A percentile compares a stretch with the other conserved stretches of the same genome.
Evolutionary conservation across 2,888 invertebrate genomes (phyloP).

Genomic region (Machimus rusticus): DNA sequence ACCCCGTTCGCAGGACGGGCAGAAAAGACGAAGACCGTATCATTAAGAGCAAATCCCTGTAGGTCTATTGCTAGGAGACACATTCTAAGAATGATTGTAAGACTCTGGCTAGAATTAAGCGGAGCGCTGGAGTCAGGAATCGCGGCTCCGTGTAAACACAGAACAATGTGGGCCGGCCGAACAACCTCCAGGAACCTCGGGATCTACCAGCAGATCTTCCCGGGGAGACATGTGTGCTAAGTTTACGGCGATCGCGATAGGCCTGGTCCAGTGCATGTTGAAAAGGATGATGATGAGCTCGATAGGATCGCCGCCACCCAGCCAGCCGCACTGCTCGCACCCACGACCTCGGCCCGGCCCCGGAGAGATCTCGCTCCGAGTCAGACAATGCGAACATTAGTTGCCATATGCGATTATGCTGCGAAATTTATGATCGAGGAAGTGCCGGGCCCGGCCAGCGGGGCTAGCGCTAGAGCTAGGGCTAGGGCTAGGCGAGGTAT

Average conservation of each 20-base stretch:
- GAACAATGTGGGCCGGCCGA: constrained; percentile 39
- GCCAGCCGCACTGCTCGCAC: background rate
- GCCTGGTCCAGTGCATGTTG: constrained; percentile 23
- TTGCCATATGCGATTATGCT: constrained; percentile 44
- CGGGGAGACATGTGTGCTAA: constrained; percentile 25
- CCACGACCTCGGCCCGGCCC: background rate
- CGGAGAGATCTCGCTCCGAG: constrained; percentile 14
- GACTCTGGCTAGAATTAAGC: constrained; percentile 36
- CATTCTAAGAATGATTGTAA: constrained; percentile 34
- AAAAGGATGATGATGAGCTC: constrained; percentile 37
- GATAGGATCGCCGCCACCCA: constrained; percentile 9
- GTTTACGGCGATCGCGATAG: constrained; percentile 43
- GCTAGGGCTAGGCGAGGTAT: constrained; percentile 14
- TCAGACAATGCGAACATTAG: constrained; percentile 44
- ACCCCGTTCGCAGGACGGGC: background rate
- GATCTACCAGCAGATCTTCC: constrained; percentile 33
- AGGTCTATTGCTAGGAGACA: constrained; percentile 37
- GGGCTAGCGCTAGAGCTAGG: background rate
- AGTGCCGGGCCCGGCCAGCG: constrained; percentile 25
- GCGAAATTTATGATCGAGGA: constrained; percentile 46
- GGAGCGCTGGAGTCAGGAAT: background rate
- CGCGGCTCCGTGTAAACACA: constrained; percentile 24
- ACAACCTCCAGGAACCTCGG: constrained; percentile 25
- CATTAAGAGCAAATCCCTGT: constrained; percentile 41
- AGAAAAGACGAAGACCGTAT: constrained; percentile 29